phyloP scores from a whole-genome alignment of 2,113 vertebrate species.

The Crotophaga sulcirostris region DNA sequence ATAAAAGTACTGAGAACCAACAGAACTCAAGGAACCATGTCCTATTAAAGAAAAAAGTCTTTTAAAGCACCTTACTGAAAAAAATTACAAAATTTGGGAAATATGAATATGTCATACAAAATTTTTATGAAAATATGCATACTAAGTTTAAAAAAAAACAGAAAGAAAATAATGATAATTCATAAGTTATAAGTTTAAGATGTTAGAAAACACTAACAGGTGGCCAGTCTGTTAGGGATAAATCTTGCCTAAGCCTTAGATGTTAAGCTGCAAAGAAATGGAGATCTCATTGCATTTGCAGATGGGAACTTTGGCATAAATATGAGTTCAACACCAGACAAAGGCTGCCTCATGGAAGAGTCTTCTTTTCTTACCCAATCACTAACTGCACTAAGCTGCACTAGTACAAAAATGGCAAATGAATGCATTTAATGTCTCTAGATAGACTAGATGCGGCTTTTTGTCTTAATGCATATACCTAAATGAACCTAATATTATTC shows the following conservation, averaged over 20 bases:
- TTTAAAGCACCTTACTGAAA: not conserved
- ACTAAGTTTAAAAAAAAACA: not conserved
- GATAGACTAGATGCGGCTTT: not conserved
- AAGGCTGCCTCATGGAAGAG: not conserved
- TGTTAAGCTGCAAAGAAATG: not conserved
- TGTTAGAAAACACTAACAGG: not conserved
- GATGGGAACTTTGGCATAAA: not conserved
- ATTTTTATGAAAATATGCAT: not conserved
- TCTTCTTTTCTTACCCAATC: not conserved
- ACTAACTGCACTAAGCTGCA: not conserved
- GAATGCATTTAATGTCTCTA: not conserved
- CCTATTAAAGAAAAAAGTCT: not conserved
- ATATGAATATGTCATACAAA: not conserved
- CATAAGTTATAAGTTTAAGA: not conserved
- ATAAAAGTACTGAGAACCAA: not conserved
- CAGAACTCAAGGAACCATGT: not conserved
- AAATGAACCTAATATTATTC: not conserved
- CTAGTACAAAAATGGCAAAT: not conserved
- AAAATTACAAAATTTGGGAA: not conserved
- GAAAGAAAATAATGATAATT: not conserved
- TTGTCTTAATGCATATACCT: not conserved
- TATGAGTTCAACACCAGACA: not conserved
- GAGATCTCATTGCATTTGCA: not conserved
- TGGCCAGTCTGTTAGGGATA: not conserved
- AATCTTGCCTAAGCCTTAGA: slow-evolving; percentile 1